A percentile compares a stretch with the other conserved stretches of the same genome.
Conservation (phyloP, 2,888 invertebrate genomes). For the Junonia oenone region DNA sequence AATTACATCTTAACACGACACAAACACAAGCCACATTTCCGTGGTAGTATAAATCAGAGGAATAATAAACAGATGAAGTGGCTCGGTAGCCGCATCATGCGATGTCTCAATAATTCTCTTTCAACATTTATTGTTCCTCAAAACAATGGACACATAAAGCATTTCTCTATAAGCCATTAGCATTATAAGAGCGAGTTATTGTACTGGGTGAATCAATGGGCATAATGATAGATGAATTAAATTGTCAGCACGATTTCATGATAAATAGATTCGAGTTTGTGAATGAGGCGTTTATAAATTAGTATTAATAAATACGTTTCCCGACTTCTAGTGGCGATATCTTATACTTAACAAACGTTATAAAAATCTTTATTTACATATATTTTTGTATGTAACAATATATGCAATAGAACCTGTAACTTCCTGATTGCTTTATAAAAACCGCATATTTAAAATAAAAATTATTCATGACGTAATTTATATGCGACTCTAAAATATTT, state of each 20-base stretch:
- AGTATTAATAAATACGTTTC: not conserved
- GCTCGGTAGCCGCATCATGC: slow-evolving; percentile 31
- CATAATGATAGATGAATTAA: slow-evolving; percentile 34
- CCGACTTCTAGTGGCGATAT: no score
- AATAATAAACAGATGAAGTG: slow-evolving; percentile 32
- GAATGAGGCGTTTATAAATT: not conserved
- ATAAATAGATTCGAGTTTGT: not conserved
- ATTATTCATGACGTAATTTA: no score
- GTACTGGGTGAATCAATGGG: slow-evolving; percentile 22
- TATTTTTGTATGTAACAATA: no score
- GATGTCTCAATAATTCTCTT: slow-evolving; percentile 39
- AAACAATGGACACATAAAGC: slow-evolving; percentile 70
- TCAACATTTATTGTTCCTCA: slow-evolving; percentile 60
- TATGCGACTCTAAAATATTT: no score
- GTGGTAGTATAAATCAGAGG: slow-evolving; percentile 41
- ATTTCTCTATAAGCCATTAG: slow-evolving; percentile 66
- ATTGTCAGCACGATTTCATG: slow-evolving; percentile 26
- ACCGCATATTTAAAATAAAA: no score
- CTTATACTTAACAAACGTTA: not conserved
- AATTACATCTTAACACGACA: slow-evolving; percentile 4
- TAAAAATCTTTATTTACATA: not conserved
- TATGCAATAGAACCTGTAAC: no score
- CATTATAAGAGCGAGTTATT: slow-evolving; percentile 53
- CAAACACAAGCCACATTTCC: slow-evolving; percentile 26
- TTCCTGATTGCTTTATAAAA: no score